Conservation (phyloP, 2,113 vertebrate species). For the Phylloscopus trochiloides region DNA sequence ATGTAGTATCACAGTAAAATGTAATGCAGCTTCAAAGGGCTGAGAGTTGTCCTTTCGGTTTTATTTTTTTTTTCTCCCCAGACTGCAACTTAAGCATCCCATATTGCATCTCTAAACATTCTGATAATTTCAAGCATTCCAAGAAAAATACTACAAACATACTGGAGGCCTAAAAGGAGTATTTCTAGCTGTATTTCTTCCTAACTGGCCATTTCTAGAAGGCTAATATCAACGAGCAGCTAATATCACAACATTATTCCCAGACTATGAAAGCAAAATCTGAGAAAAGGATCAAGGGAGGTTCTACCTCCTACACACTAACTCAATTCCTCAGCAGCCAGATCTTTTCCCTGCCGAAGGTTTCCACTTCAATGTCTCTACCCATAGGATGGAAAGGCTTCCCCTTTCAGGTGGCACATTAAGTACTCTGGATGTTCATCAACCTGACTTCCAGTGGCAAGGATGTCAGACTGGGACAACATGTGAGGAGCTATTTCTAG, state of each 20-base stretch:
- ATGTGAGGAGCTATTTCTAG: background rate
- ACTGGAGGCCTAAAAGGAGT: background rate
- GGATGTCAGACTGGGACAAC: background rate
- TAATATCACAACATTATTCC: background rate
- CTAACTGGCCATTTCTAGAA: background rate
- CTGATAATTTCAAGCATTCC: background rate
- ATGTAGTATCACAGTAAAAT: accelerated
- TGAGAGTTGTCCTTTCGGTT: background rate
- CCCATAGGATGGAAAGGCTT: background rate
- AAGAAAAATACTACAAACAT: background rate
- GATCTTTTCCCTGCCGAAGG: background rate
- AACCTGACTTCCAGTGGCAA: background rate
- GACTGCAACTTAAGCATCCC: background rate
- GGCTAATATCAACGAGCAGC: accelerated
- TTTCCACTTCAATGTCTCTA: background rate
- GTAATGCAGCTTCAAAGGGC: background rate
- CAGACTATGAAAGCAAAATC: background rate
- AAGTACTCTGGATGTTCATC: background rate
- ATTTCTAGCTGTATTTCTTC: background rate
- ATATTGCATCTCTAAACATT: background rate
- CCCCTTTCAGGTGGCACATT: background rate
- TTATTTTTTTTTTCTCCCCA: no score
- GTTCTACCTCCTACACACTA: background rate
- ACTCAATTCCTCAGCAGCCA: background rate
- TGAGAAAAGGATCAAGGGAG: background rate